Percentiles rank a stretch among this genome's conserved stretches.
Evolutionary conservation across 2,797 vertebrate species (phyloP).

Genomic region (Acanthiza pusilla): DNA sequence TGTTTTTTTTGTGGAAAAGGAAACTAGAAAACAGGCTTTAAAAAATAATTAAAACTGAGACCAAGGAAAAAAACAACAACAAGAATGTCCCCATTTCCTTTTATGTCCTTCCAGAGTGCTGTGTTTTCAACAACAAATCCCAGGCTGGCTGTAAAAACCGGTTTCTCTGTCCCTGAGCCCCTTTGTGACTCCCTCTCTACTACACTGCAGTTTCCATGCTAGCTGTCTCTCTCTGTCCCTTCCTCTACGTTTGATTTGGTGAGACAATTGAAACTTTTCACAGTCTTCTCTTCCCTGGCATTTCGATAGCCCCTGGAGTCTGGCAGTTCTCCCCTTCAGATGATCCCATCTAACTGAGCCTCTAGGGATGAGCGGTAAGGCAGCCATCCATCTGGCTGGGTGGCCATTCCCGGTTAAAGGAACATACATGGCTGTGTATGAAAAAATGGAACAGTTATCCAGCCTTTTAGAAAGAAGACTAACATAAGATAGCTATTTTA

Average conservation of each 20-base stretch:
- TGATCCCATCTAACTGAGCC: not conserved
- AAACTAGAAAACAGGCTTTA: not conserved
- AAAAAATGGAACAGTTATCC: not conserved
- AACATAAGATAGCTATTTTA: not conserved
- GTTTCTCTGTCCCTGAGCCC: not conserved
- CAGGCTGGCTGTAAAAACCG: not conserved
- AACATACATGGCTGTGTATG: accelerated
- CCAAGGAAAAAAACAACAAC: not conserved
- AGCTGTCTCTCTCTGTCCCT: not conserved
- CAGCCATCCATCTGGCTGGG: not conserved
- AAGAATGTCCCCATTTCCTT: not conserved
- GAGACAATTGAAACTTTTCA: not conserved
- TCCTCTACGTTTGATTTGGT: not conserved
- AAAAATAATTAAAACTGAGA: not conserved
- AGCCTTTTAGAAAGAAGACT: not conserved
- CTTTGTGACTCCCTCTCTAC: not conserved
- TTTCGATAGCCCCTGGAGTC: not conserved
- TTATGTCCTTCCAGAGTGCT: not conserved
- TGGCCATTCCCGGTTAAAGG: not conserved
- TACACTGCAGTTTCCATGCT: not conserved
- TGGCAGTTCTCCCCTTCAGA: not conserved
- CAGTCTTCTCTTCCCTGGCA: not conserved
- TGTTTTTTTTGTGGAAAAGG: not conserved
- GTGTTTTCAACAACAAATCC: not conserved
- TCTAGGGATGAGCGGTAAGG: not conserved